Evolutionary conservation across 2,113 vertebrate species (phyloP).

Genomic region (Pleuronectes platessa): DNA sequence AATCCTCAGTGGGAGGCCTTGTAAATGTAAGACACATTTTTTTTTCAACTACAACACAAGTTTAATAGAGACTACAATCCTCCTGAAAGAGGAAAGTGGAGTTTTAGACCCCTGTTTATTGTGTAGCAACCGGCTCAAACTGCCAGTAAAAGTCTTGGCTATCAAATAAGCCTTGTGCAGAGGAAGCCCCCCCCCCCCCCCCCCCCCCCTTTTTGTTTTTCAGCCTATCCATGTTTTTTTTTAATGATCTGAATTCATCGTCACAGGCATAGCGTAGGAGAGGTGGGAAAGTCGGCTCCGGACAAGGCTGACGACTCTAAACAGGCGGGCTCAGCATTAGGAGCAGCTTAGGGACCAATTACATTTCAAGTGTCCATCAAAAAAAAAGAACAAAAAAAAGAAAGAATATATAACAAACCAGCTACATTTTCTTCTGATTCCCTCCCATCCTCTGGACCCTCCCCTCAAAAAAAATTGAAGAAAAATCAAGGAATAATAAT

Average conservation of each 20-base stretch:
- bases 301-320: slow-evolving; percentile 59
- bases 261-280: slow-evolving; percentile 1
- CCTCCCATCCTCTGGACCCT: slow-evolving; percentile 6
- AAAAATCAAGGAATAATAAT: neutral
- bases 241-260: neutral
- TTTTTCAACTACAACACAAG: slow-evolving; percentile 68
- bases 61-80: slow-evolving; percentile 67
- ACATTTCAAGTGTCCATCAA: slow-evolving; percentile 77
- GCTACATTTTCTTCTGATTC: slow-evolving; percentile 57
- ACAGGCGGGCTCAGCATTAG: slow-evolving; percentile 74
- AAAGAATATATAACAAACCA: slow-evolving; percentile 51
- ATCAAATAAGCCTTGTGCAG: slow-evolving; percentile 45
- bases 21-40: slow-evolving; percentile 75
- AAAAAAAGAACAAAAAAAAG: slow-evolving; percentile 49
- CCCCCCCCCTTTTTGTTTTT: neutral
- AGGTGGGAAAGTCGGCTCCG: slow-evolving; percentile 29
- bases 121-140: slow-evolving; percentile 66
- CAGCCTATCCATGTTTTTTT: neutral
- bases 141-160: slow-evolving; percentile 68
- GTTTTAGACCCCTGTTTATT: slow-evolving; percentile 64
- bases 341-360: slow-evolving; percentile 74
- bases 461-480: neutral
- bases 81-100: slow-evolving; percentile 61
- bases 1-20: slow-evolving; percentile 60
- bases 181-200: slow-evolving; percentile 17